Conservation (phyloP, 2,888 invertebrate genomes). For the Caenorhabditis zanzibari region DNA sequence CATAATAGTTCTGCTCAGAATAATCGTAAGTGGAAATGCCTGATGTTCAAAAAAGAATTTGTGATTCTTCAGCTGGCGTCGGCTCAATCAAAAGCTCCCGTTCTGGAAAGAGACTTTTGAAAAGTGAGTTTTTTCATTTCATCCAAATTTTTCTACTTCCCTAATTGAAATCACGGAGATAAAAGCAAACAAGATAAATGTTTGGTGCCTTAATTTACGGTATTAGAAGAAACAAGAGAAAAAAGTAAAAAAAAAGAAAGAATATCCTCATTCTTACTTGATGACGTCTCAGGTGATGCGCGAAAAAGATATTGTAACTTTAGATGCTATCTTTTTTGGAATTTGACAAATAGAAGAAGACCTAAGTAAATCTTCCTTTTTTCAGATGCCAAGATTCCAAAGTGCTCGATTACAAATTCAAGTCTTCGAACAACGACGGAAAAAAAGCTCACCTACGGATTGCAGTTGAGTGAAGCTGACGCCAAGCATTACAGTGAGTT, state of each 20-base stretch:
- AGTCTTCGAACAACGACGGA: conserved; percentile 62
- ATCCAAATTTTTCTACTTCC: not conserved
- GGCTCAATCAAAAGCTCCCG: conserved; percentile 45
- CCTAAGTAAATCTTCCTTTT: conserved; percentile 8
- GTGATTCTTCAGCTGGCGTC: conserved; percentile 41
- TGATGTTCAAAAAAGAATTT: not conserved
- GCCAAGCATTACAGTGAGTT: conserved; percentile 73
- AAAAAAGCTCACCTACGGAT: conserved; percentile 64
- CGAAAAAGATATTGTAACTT: conserved; percentile 35
- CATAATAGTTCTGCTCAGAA: conserved; percentile 45
- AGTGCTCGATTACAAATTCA: conserved; percentile 68
- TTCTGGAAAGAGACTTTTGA: conserved; percentile 25
- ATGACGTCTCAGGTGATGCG: conserved; percentile 46
- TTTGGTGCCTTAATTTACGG: conserved; percentile 22
- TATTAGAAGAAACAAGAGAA: not conserved
- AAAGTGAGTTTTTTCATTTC: conserved; percentile 45
- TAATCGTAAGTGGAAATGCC: conserved; percentile 32
- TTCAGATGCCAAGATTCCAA: conserved; percentile 73
- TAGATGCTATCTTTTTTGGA: conserved; percentile 19
- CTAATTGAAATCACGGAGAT: not conserved
- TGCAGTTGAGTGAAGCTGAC: conserved; percentile 68
- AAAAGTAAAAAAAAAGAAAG: not conserved
- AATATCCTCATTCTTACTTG: conserved; percentile 22
- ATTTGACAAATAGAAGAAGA: conserved; percentile 17
- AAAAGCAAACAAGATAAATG: conserved; percentile 5